These are phyloP conservation scores for Diplazon laetatorius DNA, from an alignment of 2,888 invertebrate genomes.

Conservation along the genomic window DNA sequence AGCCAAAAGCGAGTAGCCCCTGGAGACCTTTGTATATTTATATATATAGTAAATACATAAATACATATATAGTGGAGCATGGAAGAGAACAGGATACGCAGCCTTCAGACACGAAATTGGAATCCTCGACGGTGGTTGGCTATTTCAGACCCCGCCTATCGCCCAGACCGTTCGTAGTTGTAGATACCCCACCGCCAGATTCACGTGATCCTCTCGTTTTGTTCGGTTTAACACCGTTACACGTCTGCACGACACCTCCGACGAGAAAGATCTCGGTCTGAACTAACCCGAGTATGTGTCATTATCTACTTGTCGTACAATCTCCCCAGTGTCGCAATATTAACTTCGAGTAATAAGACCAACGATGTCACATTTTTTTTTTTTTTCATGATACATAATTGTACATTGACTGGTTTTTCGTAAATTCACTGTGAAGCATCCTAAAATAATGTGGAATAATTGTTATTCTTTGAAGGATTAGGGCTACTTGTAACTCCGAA, in stretches of 20 bases:
- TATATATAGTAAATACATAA: too few species aligned
- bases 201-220: slow-evolving; percentile 28
- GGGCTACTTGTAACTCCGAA: too few species aligned
- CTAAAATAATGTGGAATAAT: too few species aligned
- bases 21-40: too few species aligned
- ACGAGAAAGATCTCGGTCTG: neutral
- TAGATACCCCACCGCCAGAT: slow-evolving; percentile 47
- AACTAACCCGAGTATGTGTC: neutral
- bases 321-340: too few species aligned
- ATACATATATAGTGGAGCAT: slow-evolving; percentile 51
- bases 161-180: slow-evolving; percentile 59
- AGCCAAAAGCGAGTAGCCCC: slow-evolving; percentile 52
- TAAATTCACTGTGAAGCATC: too few species aligned
- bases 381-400: too few species aligned
- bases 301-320: neutral
- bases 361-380: too few species aligned
- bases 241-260: slow-evolving; percentile 4
- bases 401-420: too few species aligned
- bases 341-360: too few species aligned
- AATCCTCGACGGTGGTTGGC: slow-evolving; percentile 77
- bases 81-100: slow-evolving; percentile 33
- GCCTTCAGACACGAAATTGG: slow-evolving; percentile 62
- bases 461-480: too few species aligned
- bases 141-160: slow-evolving; percentile 76
- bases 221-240: slow-evolving; percentile 32